Evolutionary conservation across 2,797 vertebrate genomes (phyloP).

Genomic region (Prunella strophiata): DNA sequence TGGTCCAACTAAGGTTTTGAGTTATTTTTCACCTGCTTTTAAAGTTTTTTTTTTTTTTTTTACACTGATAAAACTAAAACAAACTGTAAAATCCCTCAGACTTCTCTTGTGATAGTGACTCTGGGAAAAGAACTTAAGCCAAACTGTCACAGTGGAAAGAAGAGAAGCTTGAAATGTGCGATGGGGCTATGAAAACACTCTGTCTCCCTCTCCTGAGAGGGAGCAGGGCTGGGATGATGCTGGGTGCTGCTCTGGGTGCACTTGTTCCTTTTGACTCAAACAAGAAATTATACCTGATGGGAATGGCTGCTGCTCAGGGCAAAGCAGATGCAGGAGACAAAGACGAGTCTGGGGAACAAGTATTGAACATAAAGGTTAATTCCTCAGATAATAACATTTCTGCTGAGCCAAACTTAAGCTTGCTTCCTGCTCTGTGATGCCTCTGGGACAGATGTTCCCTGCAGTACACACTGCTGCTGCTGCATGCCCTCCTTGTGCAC

Average conservation of each 20-base stretch:
- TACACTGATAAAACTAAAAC: constrained; percentile 26
- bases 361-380: constrained; percentile 34
- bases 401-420: background rate
- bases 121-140: background rate
- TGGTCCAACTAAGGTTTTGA: constrained; percentile 14
- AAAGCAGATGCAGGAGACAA: background rate
- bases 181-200: background rate
- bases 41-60: constrained; percentile 11
- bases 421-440: constrained; percentile 1
- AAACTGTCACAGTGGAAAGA: background rate
- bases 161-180: background rate
- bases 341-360: background rate
- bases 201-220: background rate
- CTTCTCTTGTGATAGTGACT: background rate
- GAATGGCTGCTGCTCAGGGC: background rate
- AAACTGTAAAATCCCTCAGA: background rate
- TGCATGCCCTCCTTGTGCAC: background rate
- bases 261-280: background rate
- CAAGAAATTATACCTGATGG: background rate
- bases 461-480: background rate
- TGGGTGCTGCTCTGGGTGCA: background rate
- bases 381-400: constrained; percentile 35
- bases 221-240: background rate
- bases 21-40: background rate
- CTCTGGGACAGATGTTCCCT: constrained; percentile 2